Evolutionary conservation across 2,888 invertebrate species (phyloP).

Genomic region (Apodemia duryi): DNA sequence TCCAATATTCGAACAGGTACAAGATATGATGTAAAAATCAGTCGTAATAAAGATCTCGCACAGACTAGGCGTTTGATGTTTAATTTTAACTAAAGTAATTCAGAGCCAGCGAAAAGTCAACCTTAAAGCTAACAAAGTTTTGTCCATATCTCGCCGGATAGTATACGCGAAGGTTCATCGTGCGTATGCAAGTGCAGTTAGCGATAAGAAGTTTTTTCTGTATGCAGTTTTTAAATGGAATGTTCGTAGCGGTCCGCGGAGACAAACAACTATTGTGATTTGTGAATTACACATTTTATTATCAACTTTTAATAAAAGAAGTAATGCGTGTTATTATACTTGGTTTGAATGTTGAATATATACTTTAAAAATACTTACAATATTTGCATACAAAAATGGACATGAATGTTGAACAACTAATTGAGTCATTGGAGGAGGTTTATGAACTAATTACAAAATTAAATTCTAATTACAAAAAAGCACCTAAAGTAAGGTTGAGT

Average conservation of each 20-base stretch:
- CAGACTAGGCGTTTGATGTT: neutral
- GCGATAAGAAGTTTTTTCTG: neutral
- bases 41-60: neutral
- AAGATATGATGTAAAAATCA: neutral
- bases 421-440: neutral
- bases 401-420: neutral
- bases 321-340: neutral
- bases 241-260: neutral
- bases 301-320: neutral
- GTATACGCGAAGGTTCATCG: neutral
- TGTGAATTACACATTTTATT: neutral
- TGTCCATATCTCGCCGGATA: conserved; percentile 3
- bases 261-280: neutral
- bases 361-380: neutral
- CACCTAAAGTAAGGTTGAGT: neutral
- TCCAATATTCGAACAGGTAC: neutral
- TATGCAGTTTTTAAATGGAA: neutral
- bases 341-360: neutral
- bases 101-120: neutral
- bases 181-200: neutral
- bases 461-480: neutral
- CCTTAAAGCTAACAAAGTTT: neutral
- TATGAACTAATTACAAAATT: neutral
- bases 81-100: neutral
- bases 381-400: neutral